phyloP scores from a whole-genome alignment of 2,113 vertebrate species.

The Entomyzon cyanotis region DNA sequence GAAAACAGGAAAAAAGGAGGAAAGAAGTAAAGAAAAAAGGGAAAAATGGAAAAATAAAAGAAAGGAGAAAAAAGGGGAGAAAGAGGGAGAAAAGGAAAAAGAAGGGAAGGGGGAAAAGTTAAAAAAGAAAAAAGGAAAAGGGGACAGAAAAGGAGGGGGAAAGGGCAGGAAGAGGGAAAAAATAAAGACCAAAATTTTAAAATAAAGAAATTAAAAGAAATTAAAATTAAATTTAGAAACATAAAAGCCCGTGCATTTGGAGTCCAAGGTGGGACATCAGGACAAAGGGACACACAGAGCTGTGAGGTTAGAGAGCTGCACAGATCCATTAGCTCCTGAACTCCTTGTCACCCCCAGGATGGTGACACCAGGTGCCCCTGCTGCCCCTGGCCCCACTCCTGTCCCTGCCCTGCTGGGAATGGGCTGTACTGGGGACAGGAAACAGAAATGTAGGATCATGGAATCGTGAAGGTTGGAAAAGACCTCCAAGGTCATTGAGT shows the following conservation, averaged over 20 bases:
- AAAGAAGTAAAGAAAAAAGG: background rate
- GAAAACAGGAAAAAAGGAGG: background rate
- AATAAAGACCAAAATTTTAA: background rate
- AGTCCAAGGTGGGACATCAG: fast-evolving
- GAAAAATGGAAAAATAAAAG: too few relatives aligned
- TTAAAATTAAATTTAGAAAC: background rate
- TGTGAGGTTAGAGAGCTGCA: background rate
- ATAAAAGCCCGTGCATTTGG: fast-evolving
- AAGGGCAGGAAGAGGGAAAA: fast-evolving
- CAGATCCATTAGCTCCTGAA: too few relatives aligned
- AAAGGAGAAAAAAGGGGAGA: background rate
- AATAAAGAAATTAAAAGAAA: background rate
- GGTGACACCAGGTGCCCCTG: background rate
- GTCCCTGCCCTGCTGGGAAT: background rate
- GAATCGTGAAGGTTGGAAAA: background rate
- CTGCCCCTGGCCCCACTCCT: background rate
- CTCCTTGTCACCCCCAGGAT: background rate
- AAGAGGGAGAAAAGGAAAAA: too few relatives aligned
- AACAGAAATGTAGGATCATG: background rate
- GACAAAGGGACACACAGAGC: background rate
- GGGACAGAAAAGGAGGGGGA: too few relatives aligned
- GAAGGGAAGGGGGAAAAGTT: too few relatives aligned
- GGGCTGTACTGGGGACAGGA: background rate
- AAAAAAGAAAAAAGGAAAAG: too few relatives aligned
- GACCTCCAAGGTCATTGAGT: background rate